phyloP scores from a whole-genome alignment of 2,888 invertebrate genomes.

The Lepeophtheirus nordmannii region DNA sequence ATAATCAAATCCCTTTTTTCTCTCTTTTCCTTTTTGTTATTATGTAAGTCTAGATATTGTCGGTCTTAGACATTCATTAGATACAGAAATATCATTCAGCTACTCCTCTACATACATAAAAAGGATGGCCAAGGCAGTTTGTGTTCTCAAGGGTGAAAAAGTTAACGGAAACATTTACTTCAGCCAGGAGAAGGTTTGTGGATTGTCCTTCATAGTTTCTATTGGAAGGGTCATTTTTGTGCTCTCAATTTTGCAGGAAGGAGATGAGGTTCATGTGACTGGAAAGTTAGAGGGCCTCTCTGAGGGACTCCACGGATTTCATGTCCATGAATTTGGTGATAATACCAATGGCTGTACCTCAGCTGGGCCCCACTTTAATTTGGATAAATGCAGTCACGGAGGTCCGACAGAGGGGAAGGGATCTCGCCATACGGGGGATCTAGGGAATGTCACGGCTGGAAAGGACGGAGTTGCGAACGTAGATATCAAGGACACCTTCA shows the following conservation, averaged over 20 bases:
- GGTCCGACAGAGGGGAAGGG: slow-evolving; percentile 46
- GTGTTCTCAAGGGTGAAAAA: slow-evolving; percentile 63
- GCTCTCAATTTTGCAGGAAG: slow-evolving; percentile 24
- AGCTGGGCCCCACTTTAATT: slow-evolving; percentile 87
- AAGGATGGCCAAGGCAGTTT: slow-evolving; percentile 52
- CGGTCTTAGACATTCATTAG: no score
- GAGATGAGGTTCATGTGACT: slow-evolving; percentile 40
- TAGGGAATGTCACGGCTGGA: slow-evolving; percentile 62
- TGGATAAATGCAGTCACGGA: slow-evolving; percentile 61
- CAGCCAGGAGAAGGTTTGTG: slow-evolving; percentile 45
- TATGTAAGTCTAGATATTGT: no score
- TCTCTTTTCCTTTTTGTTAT: no score
- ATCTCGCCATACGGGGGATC: slow-evolving; percentile 71
- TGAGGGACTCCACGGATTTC: slow-evolving; percentile 71
- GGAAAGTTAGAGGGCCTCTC: slow-evolving; percentile 64
- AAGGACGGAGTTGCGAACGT: slow-evolving; percentile 50
- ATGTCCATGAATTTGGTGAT: slow-evolving; percentile 91
- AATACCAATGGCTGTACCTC: slow-evolving; percentile 86
- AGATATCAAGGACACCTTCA: slow-evolving; percentile 45
- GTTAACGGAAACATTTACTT: slow-evolving; percentile 66
- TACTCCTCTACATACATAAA: no score
- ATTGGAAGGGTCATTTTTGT: slow-evolving; percentile 30
- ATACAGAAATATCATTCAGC: no score
- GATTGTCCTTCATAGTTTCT: no score
- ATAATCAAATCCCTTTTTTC: no score